Percentiles rank a stretch among this genome's conserved stretches.
phyloP scores from a whole-genome alignment of 2,888 invertebrate genomes.

The Agrochola lychnidis region DNA sequence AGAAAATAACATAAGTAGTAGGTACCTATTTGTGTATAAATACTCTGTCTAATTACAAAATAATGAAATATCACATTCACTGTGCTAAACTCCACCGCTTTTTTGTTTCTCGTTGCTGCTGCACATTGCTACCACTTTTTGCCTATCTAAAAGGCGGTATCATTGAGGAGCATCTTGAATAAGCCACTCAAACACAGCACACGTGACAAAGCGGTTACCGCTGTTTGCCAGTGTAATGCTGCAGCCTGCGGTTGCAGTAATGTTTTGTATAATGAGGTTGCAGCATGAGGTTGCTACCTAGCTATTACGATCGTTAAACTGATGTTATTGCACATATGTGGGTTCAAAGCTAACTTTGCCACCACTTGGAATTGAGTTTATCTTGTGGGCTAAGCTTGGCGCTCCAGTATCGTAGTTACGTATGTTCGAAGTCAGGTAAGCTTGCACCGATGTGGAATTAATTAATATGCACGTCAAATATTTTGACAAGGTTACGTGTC shows the following conservation, averaged over 20 bases:
- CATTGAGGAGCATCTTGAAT: conserved; percentile 19
- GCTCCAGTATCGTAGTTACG: conserved; percentile 16
- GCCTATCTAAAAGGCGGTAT: conserved; percentile 3
- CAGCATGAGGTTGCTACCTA: conserved; percentile 41
- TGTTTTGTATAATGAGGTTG: conserved; percentile 50
- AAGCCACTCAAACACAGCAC: conserved; percentile 11
- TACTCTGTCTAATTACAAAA: not conserved
- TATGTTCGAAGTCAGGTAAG: conserved; percentile 25
- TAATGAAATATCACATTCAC: not conserved
- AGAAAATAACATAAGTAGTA: not conserved
- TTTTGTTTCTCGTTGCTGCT: not conserved
- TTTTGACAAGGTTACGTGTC: conserved; percentile 29
- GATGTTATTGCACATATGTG: conserved; percentile 48
- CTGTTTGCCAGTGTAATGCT: conserved; percentile 29
- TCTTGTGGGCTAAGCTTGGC: conserved; percentile 49
- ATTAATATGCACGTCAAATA: conserved; percentile 43
- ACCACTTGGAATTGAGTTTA: conserved; percentile 54
- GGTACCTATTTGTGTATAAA: not conserved
- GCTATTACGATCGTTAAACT: conserved; percentile 52
- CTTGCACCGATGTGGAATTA: conserved; percentile 10
- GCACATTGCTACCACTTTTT: not conserved
- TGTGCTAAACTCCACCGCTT: not conserved
- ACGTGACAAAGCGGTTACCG: conserved; percentile 28
- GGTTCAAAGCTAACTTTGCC: conserved; percentile 54
- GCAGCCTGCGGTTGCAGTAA: conserved; percentile 31